Percentiles rank a stretch among this genome's conserved stretches.
Evolutionary conservation across 2,797 vertebrate species (phyloP).

Genomic region (Astyanax mexicanus): DNA sequence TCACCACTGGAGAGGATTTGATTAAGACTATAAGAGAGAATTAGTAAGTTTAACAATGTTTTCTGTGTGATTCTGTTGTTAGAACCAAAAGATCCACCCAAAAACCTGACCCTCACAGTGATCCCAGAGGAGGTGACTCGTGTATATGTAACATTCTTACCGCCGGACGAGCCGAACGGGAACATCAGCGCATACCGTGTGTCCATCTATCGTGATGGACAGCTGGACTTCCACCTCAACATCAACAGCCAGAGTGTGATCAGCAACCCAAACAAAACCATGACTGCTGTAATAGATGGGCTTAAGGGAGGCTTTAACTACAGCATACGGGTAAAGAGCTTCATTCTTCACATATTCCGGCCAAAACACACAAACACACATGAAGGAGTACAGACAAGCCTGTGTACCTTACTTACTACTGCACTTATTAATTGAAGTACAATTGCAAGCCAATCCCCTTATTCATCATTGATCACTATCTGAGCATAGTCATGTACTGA

Average conservation of each 20-base stretch:
- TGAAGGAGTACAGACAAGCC: not conserved
- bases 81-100: slow-evolving; percentile 94
- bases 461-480: not conserved
- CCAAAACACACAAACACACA: not conserved
- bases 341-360: slow-evolving; percentile 6
- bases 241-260: slow-evolving; percentile 83
- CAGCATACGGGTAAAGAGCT: slow-evolving; percentile 76
- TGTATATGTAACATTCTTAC: slow-evolving; percentile 88
- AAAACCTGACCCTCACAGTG: slow-evolving; percentile 87
- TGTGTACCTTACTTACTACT: not conserved
- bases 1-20: too few relatives aligned
- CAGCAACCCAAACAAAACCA: slow-evolving; percentile 77
- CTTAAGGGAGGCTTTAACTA: slow-evolving; percentile 94
- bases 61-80: slow-evolving; percentile 45
- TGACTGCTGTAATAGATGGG: slow-evolving; percentile 88
- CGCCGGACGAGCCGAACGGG: slow-evolving; percentile 90
- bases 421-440: not conserved
- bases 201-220: slow-evolving; percentile 84
- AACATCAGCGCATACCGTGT: slow-evolving; percentile 91
- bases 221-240: slow-evolving; percentile 80
- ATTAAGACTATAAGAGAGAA: too few relatives aligned
- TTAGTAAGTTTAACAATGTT: too few relatives aligned
- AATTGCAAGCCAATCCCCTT: not conserved
- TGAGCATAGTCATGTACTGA: too few relatives aligned
- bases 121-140: slow-evolving; percentile 90